phyloP scores from a whole-genome alignment of 1,140 invertebrate species.

The Formica selysi region DNA sequence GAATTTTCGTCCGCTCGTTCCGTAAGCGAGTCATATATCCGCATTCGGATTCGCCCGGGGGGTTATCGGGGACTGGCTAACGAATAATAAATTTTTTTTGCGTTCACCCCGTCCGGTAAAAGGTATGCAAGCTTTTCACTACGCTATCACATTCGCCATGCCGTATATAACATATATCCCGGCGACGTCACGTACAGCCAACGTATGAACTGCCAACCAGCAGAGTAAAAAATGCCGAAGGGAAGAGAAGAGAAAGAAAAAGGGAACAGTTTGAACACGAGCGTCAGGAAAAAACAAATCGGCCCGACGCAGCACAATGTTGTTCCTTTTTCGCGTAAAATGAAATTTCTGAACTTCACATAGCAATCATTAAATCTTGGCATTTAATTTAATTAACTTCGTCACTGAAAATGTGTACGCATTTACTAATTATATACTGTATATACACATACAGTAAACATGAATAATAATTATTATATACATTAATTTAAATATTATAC shows the following conservation, averaged over 20 bases:
- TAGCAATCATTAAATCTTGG: background rate
- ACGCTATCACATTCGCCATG: constrained; percentile 48
- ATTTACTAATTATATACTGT: background rate
- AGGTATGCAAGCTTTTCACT: constrained; percentile 49
- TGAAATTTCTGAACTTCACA: background rate
- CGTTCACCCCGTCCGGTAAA: background rate
- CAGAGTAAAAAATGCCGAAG: constrained; percentile 43
- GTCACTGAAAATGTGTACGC: background rate
- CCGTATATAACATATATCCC: constrained; percentile 36
- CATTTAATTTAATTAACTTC: constrained; percentile 12
- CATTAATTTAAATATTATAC: background rate
- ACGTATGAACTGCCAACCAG: constrained; percentile 36
- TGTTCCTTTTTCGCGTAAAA: background rate
- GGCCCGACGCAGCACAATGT: background rate
- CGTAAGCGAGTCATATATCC: constrained; percentile 4
- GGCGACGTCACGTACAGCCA: constrained; percentile 51
- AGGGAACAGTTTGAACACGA: constrained; percentile 34
- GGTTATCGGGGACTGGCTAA: constrained; percentile 31
- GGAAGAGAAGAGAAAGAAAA: constrained; percentile 13
- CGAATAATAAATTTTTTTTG: constrained; percentile 60
- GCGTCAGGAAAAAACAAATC: constrained; percentile 27
- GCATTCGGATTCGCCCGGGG: background rate
- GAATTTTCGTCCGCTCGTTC: constrained; percentile 8
- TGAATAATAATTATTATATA: background rate
- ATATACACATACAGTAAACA: background rate